Percentiles rank a stretch among this genome's conserved stretches.
Conservation (phyloP, 2,113 vertebrate species). For the Perognathus longimembris region DNA sequence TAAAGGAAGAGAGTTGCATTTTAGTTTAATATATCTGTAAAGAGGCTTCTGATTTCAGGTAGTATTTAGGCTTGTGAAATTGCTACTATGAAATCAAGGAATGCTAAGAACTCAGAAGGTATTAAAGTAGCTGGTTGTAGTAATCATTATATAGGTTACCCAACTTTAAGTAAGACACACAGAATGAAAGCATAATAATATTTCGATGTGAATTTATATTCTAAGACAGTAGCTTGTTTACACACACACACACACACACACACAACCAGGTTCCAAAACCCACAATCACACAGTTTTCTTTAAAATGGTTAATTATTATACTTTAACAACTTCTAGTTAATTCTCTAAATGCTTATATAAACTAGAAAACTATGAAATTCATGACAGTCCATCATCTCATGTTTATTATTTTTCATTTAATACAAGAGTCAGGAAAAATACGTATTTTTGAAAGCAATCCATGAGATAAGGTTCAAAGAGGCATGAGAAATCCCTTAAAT, state of each 20-base stretch:
- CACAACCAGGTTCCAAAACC: too few relatives aligned
- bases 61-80: neutral
- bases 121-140: neutral
- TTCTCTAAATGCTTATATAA: neutral
- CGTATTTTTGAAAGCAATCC: neutral
- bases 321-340: neutral
- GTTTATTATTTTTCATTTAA: constrained; percentile 37
- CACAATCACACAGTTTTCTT: neutral
- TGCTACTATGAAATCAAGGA: neutral
- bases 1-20: neutral
- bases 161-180: neutral
- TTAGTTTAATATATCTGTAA: neutral
- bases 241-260: neutral
- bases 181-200: neutral
- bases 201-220: constrained; percentile 37
- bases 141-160: neutral
- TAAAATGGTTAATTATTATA: constrained; percentile 19
- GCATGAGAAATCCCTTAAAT: neutral
- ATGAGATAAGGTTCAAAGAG: neutral
- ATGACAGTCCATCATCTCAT: neutral
- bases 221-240: neutral
- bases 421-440: neutral
- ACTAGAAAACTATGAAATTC: neutral
- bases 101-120: too few relatives aligned
- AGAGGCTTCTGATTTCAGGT: neutral